A percentile compares a stretch with the other conserved stretches of the same genome.
phyloP scores from a whole-genome alignment of 2,113 vertebrate species.

The Reinhardtius hippoglossoides region DNA sequence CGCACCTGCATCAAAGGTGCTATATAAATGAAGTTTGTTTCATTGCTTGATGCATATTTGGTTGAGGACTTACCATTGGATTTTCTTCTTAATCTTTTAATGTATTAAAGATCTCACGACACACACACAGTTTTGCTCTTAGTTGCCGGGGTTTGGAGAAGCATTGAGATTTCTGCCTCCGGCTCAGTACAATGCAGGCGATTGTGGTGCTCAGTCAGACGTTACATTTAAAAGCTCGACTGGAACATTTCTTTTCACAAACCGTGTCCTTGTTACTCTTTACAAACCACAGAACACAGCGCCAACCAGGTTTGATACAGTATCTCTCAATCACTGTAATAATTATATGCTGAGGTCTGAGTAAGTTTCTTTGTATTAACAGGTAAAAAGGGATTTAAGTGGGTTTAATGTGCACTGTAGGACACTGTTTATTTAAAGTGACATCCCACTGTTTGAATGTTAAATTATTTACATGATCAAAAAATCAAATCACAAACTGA shows the following conservation, averaged over 20 bases:
- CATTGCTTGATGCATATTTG: background rate
- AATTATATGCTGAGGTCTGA: constrained; percentile 6
- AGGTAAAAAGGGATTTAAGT: constrained; percentile 4
- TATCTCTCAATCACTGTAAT: background rate
- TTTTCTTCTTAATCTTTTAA: background rate
- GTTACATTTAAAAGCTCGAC: background rate
- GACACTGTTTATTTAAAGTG: constrained; percentile 7
- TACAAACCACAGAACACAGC: background rate
- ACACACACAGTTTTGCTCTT: background rate
- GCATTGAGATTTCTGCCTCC: constrained; percentile 1
- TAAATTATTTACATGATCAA: constrained; percentile 50
- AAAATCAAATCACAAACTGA: constrained; percentile 23
- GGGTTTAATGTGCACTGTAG: constrained; percentile 26
- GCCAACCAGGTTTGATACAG: background rate
- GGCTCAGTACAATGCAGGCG: background rate
- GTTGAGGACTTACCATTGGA: background rate
- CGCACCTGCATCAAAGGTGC: no score
- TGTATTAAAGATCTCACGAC: background rate
- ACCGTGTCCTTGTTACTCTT: background rate
- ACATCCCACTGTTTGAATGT: constrained; percentile 8
- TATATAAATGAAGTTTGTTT: background rate
- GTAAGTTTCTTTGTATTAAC: background rate
- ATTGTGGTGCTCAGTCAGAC: background rate
- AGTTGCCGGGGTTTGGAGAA: background rate
- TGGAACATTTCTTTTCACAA: constrained; percentile 2